phyloP scores from a whole-genome alignment of 2,888 invertebrate species.

The Synanthedon andrenaeformis region DNA sequence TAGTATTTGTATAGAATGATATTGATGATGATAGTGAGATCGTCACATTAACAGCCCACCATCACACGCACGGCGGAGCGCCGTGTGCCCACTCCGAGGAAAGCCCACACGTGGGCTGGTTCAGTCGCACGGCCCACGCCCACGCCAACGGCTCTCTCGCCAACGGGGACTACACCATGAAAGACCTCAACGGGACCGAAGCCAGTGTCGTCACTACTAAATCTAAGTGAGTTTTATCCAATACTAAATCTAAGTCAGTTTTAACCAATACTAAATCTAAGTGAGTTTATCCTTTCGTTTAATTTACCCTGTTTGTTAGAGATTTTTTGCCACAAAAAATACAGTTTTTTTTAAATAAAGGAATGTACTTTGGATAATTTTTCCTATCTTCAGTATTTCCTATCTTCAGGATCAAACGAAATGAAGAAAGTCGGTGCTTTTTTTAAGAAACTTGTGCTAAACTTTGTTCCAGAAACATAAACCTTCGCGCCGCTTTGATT shows the following conservation, averaged over 20 bases:
- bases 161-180: slow-evolving; percentile 56
- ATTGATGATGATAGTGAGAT: too few relatives aligned
- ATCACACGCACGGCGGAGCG: slow-evolving; percentile 58
- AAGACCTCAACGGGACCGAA: slow-evolving; percentile 36
- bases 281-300: too few relatives aligned
- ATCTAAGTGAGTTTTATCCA: slow-evolving; percentile 34
- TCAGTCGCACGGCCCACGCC: slow-evolving; percentile 31
- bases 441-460: neutral
- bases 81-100: slow-evolving; percentile 29
- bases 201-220: slow-evolving; percentile 25
- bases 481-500: slow-evolving; percentile 87
- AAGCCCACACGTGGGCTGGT: slow-evolving; percentile 24
- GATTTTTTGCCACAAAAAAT: too few relatives aligned
- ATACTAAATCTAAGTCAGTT: too few relatives aligned
- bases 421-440: too few relatives aligned
- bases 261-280: too few relatives aligned
- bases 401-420: too few relatives aligned
- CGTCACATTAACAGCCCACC: slow-evolving; percentile 28
- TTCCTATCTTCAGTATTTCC: too few relatives aligned
- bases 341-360: too few relatives aligned
- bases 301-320: too few relatives aligned
- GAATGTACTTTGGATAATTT: too few relatives aligned
- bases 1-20: neutral
- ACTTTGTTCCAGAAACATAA: slow-evolving; percentile 70
- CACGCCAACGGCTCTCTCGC: slow-evolving; percentile 35